These are phyloP conservation scores for Drosophila pachea DNA, from an alignment of 1,140 invertebrate genomes.

Conservation along the genomic window DNA sequence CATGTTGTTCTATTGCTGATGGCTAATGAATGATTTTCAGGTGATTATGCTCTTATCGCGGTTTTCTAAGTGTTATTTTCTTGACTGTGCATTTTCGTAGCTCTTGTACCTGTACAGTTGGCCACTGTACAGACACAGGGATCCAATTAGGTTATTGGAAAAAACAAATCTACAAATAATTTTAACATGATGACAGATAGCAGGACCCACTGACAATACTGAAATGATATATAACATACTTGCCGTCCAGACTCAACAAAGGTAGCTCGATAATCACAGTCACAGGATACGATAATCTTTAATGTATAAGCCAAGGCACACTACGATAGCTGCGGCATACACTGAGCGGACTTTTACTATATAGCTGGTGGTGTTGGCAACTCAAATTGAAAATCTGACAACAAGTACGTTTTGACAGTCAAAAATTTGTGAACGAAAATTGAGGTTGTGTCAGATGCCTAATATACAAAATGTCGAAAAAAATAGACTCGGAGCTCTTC, in stretches of 20 bases:
- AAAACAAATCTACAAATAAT: conserved; percentile 43
- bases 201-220: conserved; percentile 17
- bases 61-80: conserved; percentile 6
- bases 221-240: background rate
- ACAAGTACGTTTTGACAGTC: background rate
- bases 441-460: background rate
- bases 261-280: conserved; percentile 6
- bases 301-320: too few relatives aligned
- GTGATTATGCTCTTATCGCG: conserved; percentile 13
- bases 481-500: conserved; percentile 14
- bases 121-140: conserved; percentile 21
- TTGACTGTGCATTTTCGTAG: conserved; percentile 35
- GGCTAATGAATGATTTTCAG: conserved; percentile 10
- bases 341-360: too few relatives aligned
- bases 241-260: background rate
- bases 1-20: conserved; percentile 15
- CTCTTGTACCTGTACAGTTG: conserved; percentile 6
- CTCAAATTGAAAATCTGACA: too few relatives aligned
- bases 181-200: conserved; percentile 66
- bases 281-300: too few relatives aligned
- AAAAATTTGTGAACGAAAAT: background rate
- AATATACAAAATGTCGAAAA: background rate
- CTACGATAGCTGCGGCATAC: too few relatives aligned
- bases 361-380: too few relatives aligned
- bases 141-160: conserved; percentile 43